These are phyloP conservation scores for Gobio gobio DNA, from an alignment of 2,113 vertebrate genomes.

Conservation along the genomic window DNA sequence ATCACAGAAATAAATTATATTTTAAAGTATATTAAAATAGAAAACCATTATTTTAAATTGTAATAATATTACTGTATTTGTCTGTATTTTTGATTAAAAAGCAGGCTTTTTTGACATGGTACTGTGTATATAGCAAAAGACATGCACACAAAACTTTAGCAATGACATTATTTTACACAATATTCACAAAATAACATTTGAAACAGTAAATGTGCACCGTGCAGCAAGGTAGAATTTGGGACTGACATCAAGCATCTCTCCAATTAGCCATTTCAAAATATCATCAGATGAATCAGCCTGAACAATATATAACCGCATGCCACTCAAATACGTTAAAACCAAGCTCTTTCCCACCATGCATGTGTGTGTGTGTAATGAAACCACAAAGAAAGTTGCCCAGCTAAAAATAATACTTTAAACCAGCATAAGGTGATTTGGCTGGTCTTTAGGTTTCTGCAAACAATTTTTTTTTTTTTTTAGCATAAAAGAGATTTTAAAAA, in stretches of 20 bases:
- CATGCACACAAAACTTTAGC: neutral
- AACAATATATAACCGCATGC: neutral
- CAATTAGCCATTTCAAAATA: neutral
- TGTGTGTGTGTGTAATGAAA: neutral
- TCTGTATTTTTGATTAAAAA: no score
- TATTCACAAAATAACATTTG: neutral
- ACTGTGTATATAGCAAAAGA: neutral
- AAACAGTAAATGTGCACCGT: neutral
- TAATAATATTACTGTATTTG: no score
- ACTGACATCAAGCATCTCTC: neutral
- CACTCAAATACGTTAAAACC: neutral
- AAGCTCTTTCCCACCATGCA: neutral
- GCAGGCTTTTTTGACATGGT: no score
- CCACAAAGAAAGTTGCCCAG: neutral
- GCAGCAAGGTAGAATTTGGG: neutral
- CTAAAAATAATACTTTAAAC: neutral
- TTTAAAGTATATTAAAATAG: no score
- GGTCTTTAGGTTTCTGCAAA: neutral
- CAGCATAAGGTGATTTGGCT: neutral
- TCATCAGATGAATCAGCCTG: neutral
- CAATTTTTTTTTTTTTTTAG: no score
- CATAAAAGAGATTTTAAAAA: no score
- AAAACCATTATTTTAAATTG: no score
- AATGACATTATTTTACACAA: neutral
- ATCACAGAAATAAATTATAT: no score